phyloP scores from a whole-genome alignment of 2,888 invertebrate genomes.

The Apodemia hepburni region DNA sequence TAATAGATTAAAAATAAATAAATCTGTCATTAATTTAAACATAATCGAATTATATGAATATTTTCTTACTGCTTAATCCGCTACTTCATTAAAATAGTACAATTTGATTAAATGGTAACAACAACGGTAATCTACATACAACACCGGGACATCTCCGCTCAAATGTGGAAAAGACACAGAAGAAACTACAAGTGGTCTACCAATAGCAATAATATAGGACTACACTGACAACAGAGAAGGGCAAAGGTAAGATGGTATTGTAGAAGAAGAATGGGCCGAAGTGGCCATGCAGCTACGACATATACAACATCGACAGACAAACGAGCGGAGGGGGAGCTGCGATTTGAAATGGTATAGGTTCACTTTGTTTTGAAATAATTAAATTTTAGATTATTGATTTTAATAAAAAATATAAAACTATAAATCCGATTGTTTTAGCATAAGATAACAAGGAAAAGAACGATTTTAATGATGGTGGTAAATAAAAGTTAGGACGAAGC shows the following conservation, averaged over 20 bases:
- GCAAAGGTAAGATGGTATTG: slow-evolving; percentile 64
- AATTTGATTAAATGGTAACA: slow-evolving; percentile 1
- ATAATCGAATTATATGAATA: too few species aligned
- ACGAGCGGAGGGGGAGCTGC: slow-evolving; percentile 70
- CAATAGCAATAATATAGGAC: slow-evolving; percentile 64
- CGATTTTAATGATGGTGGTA: too few species aligned
- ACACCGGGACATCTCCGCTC: slow-evolving; percentile 69
- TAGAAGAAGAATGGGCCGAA: slow-evolving; percentile 64
- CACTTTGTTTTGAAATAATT: slow-evolving; percentile 24
- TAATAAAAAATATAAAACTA: too few species aligned
- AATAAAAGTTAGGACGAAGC: too few species aligned
- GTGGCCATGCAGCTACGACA: slow-evolving; percentile 77
- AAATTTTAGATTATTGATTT: too few species aligned
- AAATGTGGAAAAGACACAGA: slow-evolving; percentile 63
- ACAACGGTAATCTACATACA: slow-evolving; percentile 53
- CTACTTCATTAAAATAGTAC: not conserved
- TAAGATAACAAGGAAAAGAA: not conserved
- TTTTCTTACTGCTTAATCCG: too few species aligned
- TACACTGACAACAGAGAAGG: slow-evolving; percentile 70
- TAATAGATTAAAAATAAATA: too few species aligned
- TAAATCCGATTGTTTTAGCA: not conserved
- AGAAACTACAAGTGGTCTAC: slow-evolving; percentile 76
- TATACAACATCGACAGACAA: slow-evolving; percentile 74
- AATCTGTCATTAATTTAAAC: too few species aligned
- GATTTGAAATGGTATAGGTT: slow-evolving; percentile 72